Percentiles rank a stretch among this genome's conserved stretches.
Conservation (phyloP, 2,797 vertebrate genomes). For the Vultur gryphus region DNA sequence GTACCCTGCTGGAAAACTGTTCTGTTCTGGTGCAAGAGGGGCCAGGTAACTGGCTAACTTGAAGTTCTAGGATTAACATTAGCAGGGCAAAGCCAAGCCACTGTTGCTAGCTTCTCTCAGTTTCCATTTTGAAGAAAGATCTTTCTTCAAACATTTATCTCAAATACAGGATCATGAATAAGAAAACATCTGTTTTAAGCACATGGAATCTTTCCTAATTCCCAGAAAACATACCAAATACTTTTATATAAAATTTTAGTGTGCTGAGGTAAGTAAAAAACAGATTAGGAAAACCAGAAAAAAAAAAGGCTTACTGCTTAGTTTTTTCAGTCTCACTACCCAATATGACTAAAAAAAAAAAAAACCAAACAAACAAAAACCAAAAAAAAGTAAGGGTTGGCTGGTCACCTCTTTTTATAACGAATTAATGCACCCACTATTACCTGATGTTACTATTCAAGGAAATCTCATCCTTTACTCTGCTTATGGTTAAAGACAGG, state of each 20-base stretch:
- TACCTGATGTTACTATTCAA: neutral
- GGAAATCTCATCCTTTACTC: neutral
- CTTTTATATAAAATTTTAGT: neutral
- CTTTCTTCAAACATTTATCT: neutral
- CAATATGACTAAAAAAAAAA: neutral
- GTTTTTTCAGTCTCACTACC: neutral
- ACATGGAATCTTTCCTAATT: neutral
- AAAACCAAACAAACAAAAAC: no score
- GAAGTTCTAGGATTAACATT: neutral
- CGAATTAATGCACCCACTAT: neutral
- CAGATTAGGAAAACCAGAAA: neutral
- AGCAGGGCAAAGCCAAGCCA: neutral
- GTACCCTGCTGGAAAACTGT: neutral
- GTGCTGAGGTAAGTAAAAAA: neutral
- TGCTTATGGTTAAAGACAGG: neutral
- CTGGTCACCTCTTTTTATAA: neutral
- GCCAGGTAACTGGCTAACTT: neutral
- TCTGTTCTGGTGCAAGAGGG: neutral
- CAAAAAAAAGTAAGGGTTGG: neutral
- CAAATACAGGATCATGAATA: neutral
- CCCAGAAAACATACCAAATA: neutral
- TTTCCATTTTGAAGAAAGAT: neutral
- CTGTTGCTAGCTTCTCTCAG: neutral
- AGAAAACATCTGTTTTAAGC: neutral
- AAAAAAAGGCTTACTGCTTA: neutral